Evolutionary conservation across 2,888 invertebrate species (phyloP).

Genomic region (Hemicrepidius hirtus): DNA sequence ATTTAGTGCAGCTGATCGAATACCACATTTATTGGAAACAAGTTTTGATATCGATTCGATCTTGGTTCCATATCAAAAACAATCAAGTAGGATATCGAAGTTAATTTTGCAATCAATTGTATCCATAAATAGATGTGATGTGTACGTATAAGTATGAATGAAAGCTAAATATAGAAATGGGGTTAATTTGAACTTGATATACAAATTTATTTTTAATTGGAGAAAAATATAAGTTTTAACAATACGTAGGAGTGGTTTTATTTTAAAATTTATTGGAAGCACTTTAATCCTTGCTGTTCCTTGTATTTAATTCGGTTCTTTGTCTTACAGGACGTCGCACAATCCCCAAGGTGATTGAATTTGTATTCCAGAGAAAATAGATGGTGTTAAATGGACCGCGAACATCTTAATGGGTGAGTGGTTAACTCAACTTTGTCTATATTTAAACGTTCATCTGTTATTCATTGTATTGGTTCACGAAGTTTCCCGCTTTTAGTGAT

Average conservation of each 20-base stretch:
- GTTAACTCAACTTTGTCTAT: conserved; percentile 67
- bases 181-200: conserved; percentile 38
- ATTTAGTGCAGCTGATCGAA: conserved; percentile 38
- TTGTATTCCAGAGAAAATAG: conserved; percentile 51
- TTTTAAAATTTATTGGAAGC: background rate
- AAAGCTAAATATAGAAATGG: conserved; percentile 35
- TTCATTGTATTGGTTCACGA: conserved; percentile 68
- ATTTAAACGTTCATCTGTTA: conserved; percentile 69
- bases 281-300: conserved; percentile 16
- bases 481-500: conserved; percentile 39
- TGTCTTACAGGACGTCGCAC: conserved; percentile 36
- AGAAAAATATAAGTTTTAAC: conserved; percentile 1
- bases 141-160: conserved; percentile 32
- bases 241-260: conserved; percentile 11
- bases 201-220: conserved; percentile 33
- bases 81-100: conserved; percentile 19
- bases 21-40: conserved; percentile 17
- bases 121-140: conserved; percentile 34
- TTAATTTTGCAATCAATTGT: conserved; percentile 31
- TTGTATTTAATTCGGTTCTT: conserved; percentile 40
- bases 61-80: background rate
- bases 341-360: conserved; percentile 50
- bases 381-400: conserved; percentile 63
- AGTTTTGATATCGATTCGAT: conserved; percentile 1
- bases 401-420: conserved; percentile 64